Percentiles rank a stretch among this genome's conserved stretches.
Evolutionary conservation across 2,797 vertebrate genomes (phyloP).

Genomic region (Hemitrygon akajei): DNA sequence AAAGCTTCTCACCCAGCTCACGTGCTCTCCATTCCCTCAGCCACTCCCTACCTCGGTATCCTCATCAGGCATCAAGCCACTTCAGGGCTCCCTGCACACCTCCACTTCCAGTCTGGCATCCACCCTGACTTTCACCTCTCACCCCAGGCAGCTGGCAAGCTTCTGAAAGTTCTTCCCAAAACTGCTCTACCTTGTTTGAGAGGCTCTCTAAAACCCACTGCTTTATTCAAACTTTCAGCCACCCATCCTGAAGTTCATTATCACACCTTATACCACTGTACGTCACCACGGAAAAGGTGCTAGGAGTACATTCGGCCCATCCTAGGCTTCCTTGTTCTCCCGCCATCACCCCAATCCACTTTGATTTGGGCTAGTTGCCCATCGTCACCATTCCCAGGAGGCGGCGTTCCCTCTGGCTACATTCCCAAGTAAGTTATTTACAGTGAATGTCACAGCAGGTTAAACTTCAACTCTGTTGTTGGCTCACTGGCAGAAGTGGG

Average conservation of each 20-base stretch:
- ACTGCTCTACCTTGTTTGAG: neutral
- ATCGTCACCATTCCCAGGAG: neutral
- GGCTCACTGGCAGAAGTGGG: neutral
- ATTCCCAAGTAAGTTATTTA: neutral
- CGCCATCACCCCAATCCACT: neutral
- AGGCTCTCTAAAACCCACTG: neutral
- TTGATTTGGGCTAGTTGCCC: neutral
- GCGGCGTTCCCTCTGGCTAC: neutral
- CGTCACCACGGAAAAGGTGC: neutral
- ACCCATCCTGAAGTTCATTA: neutral
- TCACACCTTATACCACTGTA: neutral
- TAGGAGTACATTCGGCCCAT: neutral
- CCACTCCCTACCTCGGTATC: neutral
- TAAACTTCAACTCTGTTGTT: neutral
- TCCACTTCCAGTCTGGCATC: neutral
- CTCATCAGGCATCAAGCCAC: neutral
- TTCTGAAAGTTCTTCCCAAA: neutral
- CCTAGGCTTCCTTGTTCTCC: neutral
- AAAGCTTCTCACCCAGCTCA: no score
- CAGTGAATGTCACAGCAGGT: neutral
- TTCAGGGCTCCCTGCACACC: neutral
- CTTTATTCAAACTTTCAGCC: neutral
- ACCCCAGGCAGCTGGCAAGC: neutral
- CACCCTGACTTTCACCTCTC: neutral
- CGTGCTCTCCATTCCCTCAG: neutral